Conservation (phyloP, 2,113 vertebrate genomes). For the Microcebus lehilahytsara region DNA sequence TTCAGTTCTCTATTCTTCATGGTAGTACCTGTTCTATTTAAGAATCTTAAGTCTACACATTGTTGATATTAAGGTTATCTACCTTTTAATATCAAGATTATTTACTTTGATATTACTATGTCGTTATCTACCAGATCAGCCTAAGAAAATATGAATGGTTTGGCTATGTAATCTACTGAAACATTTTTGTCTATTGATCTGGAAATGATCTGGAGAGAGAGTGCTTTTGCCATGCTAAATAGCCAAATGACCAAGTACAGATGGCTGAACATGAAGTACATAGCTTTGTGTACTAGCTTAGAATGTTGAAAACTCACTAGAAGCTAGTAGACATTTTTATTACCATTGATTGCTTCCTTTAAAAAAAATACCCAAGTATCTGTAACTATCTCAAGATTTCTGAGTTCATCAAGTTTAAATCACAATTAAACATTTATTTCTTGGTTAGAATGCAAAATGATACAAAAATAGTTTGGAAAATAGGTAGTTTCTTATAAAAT, state of each 20-base stretch:
- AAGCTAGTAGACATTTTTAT: conserved; percentile 3
- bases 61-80: neutral
- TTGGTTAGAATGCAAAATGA: neutral
- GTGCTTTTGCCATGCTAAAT: conserved; percentile 31
- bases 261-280: neutral
- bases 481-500: conserved; percentile 22
- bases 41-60: neutral
- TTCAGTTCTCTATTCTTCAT: conserved; percentile 24
- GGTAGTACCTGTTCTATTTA: conserved; percentile 2
- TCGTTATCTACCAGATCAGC: neutral
- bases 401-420: conserved; percentile 22
- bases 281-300: neutral
- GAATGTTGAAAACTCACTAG: neutral
- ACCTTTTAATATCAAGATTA: no score
- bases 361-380: neutral
- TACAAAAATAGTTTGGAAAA: conserved; percentile 24
- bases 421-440: conserved; percentile 19
- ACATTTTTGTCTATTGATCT: neutral
- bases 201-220: neutral
- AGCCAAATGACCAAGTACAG: neutral
- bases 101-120: no score
- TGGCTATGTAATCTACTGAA: neutral
- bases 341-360: neutral
- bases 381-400: neutral
- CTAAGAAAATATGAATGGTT: neutral